phyloP scores from a whole-genome alignment of 1,140 invertebrate species.

The Epicauta chinensis region DNA sequence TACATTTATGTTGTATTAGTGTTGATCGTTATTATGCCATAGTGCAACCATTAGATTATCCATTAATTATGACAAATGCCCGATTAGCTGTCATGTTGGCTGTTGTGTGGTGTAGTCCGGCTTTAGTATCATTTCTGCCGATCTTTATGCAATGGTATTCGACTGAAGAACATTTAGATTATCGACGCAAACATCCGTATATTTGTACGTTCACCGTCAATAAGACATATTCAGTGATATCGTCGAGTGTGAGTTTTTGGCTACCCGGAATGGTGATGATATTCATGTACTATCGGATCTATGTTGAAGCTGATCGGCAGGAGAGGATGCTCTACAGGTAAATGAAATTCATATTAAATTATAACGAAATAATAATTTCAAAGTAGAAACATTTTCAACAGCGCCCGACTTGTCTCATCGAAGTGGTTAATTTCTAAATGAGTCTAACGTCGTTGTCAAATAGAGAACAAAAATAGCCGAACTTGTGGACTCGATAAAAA shows the following conservation, averaged over 20 bases:
- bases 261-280: constrained; percentile 92
- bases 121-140: constrained; percentile 88
- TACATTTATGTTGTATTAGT: constrained; percentile 87
- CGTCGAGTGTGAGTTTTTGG: constrained; percentile 92
- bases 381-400: no score
- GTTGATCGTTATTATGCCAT: constrained; percentile 83
- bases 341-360: no score
- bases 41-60: constrained; percentile 83
- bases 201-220: constrained; percentile 86
- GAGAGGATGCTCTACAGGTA: constrained; percentile 85
- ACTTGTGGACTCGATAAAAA: no score
- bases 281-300: constrained; percentile 90
- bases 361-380: no score
- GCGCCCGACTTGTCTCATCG: no score
- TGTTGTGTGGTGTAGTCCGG: constrained; percentile 87
- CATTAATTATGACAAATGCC: constrained; percentile 77
- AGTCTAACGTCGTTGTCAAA: no score
- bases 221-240: constrained; percentile 82
- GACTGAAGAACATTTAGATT: constrained; percentile 69
- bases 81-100: constrained; percentile 70
- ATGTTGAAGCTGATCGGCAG: constrained; percentile 83
- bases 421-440: no score
- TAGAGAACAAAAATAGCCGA: no score
- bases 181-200: constrained; percentile 62
- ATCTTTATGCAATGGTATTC: constrained; percentile 94